Evolutionary conservation across 2,113 vertebrate species (phyloP), one percentile per base, ranked within the genome.

Genomic region (Anarhynchus alexandrinus): DNA sequence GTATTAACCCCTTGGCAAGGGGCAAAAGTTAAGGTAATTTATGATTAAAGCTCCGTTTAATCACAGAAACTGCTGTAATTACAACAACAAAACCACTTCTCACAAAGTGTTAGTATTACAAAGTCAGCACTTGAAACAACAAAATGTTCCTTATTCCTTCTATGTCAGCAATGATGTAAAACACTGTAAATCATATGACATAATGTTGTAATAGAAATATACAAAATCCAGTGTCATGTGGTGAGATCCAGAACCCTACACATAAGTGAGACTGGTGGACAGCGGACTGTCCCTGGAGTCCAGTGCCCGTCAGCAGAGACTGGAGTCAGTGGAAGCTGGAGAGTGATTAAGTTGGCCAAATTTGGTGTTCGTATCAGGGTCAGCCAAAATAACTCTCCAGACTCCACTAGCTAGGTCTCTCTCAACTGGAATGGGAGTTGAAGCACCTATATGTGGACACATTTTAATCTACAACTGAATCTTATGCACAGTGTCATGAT

Each of bases 331-430:
- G 67, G 67, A 72, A 74, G 47, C 25, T 54, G 80, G 30, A 54
- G 42, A n/a, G 11, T 15, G 27, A 76, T 30, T 49, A 19, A 49
- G 21, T 16, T 61, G 49, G 43, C n/a, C 61, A 86, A 61, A 91
- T 59, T 71, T 2, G 1, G 27, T 61, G 30, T 49, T 84, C 2
- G 0, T 17, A 58, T 20, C 32, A 45, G 47, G 7, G 5, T 11
- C 55, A 82, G 32, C 11, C 55, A 62, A 82, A 90, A 82, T 20
- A 38, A 38, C 3, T 38, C 55, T 73, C 34, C 65, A 42, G 20
- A 38, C 47, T 38, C 59, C 65, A 45, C 20, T 27, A 65, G 59
- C 13, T 5, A 52, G 29, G 26, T 42, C 20, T 72, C 23, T 36
- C 10, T 52, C 43, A 38, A 10, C 43, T 74, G 42, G 40, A 82